Conservation (phyloP, 2,888 invertebrate species). For the Tetrapedia diversipes region DNA sequence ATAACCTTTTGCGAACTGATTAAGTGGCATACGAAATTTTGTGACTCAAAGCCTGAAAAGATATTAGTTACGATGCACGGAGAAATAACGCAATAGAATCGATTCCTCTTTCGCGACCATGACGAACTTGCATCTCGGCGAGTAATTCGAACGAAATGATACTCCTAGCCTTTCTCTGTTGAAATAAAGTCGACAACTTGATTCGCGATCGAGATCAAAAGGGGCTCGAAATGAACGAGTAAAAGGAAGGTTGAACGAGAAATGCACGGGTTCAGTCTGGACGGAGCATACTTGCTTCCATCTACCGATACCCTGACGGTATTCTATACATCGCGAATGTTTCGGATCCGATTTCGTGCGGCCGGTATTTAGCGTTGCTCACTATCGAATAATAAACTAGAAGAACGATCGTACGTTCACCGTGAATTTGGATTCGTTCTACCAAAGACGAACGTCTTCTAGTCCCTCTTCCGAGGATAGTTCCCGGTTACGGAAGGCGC, state of each 20-base stretch:
- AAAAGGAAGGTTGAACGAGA: neutral
- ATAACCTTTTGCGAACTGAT: slow-evolving; percentile 6
- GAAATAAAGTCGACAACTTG: slow-evolving; percentile 11
- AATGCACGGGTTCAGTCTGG: too few relatives aligned
- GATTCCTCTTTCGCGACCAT: slow-evolving; percentile 5
- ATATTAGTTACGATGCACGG: neutral
- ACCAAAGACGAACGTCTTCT: slow-evolving; percentile 31
- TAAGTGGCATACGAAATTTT: neutral
- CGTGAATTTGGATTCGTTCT: neutral
- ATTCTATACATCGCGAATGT: slow-evolving; percentile 1
- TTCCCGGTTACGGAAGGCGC: slow-evolving; percentile 28
- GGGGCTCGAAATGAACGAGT: neutral
- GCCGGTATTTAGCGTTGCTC: neutral
- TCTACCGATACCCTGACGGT: too few relatives aligned
- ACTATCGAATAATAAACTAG: too few relatives aligned
- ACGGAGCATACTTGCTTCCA: neutral
- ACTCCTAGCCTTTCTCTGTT: neutral
- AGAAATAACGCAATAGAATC: slow-evolving; percentile 25
- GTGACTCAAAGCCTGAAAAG: neutral
- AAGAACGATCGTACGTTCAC: neutral
- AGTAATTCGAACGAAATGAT: slow-evolving; percentile 2
- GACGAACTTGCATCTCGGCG: neutral
- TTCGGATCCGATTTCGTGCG: too few relatives aligned
- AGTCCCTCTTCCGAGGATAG: slow-evolving; percentile 42
- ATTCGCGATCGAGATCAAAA: slow-evolving; percentile 27